Evolutionary conservation across 2,797 vertebrate genomes (phyloP).

Genomic region (Lepilemur septentrionalis): DNA sequence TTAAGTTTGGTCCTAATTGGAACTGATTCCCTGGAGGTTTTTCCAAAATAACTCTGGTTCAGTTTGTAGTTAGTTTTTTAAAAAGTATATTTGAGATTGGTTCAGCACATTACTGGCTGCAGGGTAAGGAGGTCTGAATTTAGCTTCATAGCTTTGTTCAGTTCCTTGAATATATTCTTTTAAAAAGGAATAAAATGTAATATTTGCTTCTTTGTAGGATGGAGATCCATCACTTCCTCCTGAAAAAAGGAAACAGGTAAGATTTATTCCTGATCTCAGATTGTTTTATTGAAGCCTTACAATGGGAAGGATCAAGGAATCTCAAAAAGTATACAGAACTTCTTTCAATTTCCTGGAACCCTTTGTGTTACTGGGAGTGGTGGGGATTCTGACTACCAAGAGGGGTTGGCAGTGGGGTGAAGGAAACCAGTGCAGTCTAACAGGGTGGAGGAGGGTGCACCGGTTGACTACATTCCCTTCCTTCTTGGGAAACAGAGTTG

Average conservation of each 20-base stretch:
- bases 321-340: neutral
- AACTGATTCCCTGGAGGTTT: conserved; percentile 2
- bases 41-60: conserved; percentile 34
- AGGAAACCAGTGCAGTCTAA: neutral
- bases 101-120: neutral
- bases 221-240: conserved; percentile 95
- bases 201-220: conserved; percentile 87
- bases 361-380: neutral
- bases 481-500: neutral
- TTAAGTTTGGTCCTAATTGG: conserved; percentile 15
- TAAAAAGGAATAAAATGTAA: neutral
- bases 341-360: neutral
- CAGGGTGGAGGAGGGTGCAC: neutral
- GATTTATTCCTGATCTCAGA: conserved; percentile 52
- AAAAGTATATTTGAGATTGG: neutral
- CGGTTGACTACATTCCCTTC: neutral
- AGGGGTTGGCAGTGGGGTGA: neutral
- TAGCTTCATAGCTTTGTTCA: neutral
- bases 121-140: neutral
- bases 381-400: neutral
- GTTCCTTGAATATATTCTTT: neutral
- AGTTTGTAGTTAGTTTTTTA: neutral
- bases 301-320: neutral
- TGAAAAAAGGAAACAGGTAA: conserved; percentile 97
- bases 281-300: neutral